Evolutionary conservation across 2,113 vertebrate genomes (phyloP).

Genomic region (Pimephales promelas): DNA sequence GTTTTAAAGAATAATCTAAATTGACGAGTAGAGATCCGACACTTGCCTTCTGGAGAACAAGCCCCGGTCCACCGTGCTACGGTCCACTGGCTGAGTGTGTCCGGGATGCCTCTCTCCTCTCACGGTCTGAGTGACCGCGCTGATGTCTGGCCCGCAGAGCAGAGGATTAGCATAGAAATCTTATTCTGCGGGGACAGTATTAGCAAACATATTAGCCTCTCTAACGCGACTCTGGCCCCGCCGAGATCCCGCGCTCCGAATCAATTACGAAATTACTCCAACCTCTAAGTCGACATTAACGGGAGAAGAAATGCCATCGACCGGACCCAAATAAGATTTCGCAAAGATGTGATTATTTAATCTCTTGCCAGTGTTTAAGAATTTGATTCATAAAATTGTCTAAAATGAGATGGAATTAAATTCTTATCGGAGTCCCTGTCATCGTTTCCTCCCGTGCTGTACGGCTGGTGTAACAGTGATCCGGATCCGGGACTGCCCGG

Average conservation of each 20-base stretch:
- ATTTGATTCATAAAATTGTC: constrained; percentile 97
- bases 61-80: neutral
- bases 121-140: constrained; percentile 85
- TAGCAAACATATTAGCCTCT: constrained; percentile 97
- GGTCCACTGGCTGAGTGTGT: neutral
- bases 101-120: constrained; percentile 51
- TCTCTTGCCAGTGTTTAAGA: constrained; percentile 97
- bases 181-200: constrained; percentile 98
- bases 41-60: neutral
- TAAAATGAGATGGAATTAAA: constrained; percentile 99
- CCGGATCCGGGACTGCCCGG: constrained; percentile 36
- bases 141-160: constrained; percentile 75
- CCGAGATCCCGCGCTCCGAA: constrained; percentile 91
- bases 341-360: constrained; percentile 99
- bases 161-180: constrained; percentile 98
- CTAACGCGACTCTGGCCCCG: constrained; percentile 88
- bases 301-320: constrained; percentile 99
- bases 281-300: constrained; percentile 99
- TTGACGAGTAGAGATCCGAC: neutral
- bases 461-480: constrained; percentile 74
- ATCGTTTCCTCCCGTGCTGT: constrained; percentile 91
- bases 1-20: neutral
- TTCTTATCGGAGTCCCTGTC: constrained; percentile 98
- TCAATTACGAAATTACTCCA: constrained; percentile 99
- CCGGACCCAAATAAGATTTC: constrained; percentile 94